phyloP scores from a whole-genome alignment of 2,113 vertebrate species.

The Pseudorectes ferrugineus region DNA sequence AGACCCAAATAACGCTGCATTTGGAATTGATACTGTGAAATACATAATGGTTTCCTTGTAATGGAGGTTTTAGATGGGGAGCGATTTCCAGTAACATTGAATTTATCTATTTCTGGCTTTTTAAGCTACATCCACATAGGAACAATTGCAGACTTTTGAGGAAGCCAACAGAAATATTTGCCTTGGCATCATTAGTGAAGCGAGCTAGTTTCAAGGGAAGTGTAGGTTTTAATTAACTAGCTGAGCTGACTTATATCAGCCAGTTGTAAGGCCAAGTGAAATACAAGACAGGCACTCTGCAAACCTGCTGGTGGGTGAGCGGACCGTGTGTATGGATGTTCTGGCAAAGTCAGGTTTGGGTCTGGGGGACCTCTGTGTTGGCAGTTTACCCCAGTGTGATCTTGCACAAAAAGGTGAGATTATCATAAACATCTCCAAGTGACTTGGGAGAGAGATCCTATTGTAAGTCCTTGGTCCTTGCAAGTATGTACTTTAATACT shows the following conservation, averaged over 20 bases:
- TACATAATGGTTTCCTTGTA: conserved; percentile 59
- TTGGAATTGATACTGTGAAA: conserved; percentile 52
- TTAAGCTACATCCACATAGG: conserved; percentile 33
- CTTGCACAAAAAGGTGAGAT: neutral
- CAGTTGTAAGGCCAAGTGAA: conserved; percentile 49
- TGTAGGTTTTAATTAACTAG: conserved; percentile 55
- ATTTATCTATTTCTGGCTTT: conserved; percentile 43
- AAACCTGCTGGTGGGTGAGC: neutral
- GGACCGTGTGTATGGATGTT: neutral
- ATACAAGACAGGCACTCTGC: neutral
- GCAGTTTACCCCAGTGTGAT: neutral
- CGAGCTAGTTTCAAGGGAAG: conserved; percentile 45
- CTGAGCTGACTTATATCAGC: conserved; percentile 42
- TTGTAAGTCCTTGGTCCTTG: neutral
- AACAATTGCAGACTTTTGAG: conserved; percentile 38
- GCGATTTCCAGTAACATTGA: conserved; percentile 63
- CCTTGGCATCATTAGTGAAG: conserved; percentile 56
- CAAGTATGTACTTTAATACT: neutral
- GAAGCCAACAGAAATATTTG: conserved; percentile 67
- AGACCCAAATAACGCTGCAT: conserved; percentile 5
- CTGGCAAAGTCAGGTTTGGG: neutral
- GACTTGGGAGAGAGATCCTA: neutral
- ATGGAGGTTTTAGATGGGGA: conserved; percentile 44
- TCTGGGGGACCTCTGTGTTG: neutral
- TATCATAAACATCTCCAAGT: neutral